phyloP scores from a whole-genome alignment of 2,888 invertebrate species.

The Diabrotica balteata region DNA sequence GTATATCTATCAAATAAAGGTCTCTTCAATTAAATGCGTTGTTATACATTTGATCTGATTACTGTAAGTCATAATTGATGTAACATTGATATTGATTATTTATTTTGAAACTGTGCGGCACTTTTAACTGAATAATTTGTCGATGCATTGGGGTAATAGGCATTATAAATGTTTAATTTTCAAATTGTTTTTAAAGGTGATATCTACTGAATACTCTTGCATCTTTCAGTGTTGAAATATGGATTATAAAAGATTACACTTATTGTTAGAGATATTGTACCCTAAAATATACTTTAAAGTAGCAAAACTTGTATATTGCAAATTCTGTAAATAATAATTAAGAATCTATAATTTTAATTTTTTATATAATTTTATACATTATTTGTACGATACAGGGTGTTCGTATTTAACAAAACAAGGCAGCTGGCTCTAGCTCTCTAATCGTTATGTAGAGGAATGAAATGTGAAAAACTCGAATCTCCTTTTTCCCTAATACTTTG shows the following conservation, averaged over 20 bases:
- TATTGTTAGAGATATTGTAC: conserved; percentile 42
- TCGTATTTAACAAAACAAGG: conserved; percentile 40
- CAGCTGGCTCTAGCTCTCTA: conserved; percentile 42
- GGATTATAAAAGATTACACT: conserved; percentile 38
- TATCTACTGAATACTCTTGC: conserved; percentile 37
- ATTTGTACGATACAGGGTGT: conserved; percentile 53
- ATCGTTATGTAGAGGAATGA: conserved; percentile 36
- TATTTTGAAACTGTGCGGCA: background rate
- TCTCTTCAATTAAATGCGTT: too few relatives aligned
- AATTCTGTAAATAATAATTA: conserved; percentile 49
- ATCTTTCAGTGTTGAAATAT: conserved; percentile 41
- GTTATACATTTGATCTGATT: too few relatives aligned
- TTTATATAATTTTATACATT: conserved; percentile 53
- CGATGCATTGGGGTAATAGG: background rate
- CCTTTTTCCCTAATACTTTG: conserved; percentile 24
- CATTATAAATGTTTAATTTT: conserved; percentile 28
- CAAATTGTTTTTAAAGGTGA: conserved; percentile 29
- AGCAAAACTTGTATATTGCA: conserved; percentile 45
- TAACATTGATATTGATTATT: background rate
- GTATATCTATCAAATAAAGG: too few relatives aligned
- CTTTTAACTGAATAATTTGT: too few relatives aligned
- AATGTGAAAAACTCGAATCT: conserved; percentile 26
- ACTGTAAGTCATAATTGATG: too few relatives aligned
- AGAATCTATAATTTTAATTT: conserved; percentile 50
- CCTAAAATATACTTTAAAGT: conserved; percentile 43